Evolutionary conservation across 2,888 invertebrate genomes (phyloP).

Genomic region (Trachelus tabidus): DNA sequence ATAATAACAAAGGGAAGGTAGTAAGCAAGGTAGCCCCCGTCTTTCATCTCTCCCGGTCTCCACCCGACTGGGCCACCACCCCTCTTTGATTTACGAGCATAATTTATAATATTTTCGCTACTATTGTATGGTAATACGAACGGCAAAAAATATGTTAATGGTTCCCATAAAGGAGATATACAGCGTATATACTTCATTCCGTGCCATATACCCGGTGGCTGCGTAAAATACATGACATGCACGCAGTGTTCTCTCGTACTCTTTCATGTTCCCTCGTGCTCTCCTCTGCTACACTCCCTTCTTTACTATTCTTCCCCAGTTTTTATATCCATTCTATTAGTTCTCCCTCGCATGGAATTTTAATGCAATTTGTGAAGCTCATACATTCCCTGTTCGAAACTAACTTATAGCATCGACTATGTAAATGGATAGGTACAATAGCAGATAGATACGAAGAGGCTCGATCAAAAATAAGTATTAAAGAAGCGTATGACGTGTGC

Average conservation of each 20-base stretch:
- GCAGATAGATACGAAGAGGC: too few relatives aligned
- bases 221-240: conserved; percentile 43
- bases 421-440: too few relatives aligned
- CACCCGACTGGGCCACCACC: conserved; percentile 19
- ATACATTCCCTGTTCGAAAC: too few relatives aligned
- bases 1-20: conserved; percentile 1
- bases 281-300: too few relatives aligned
- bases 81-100: conserved; percentile 61
- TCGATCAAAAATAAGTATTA: too few relatives aligned
- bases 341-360: background rate
- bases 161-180: conserved; percentile 65
- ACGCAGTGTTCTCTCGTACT: conserved; percentile 6
- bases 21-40: conserved; percentile 6
- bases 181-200: conserved; percentile 60
- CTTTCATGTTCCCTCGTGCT: too few relatives aligned
- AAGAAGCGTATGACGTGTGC: too few relatives aligned
- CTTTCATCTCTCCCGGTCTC: conserved; percentile 29
- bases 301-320: conserved; percentile 5
- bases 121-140: conserved; percentile 65
- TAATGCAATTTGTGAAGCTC: conserved; percentile 1
- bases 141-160: conserved; percentile 65
- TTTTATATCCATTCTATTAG: background rate
- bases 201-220: conserved; percentile 56
- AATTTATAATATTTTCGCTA: conserved; percentile 65
- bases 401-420: too few relatives aligned